Evolutionary conservation across 2,113 vertebrate genomes (phyloP).

Genomic region (Pangasianodon gigas): DNA sequence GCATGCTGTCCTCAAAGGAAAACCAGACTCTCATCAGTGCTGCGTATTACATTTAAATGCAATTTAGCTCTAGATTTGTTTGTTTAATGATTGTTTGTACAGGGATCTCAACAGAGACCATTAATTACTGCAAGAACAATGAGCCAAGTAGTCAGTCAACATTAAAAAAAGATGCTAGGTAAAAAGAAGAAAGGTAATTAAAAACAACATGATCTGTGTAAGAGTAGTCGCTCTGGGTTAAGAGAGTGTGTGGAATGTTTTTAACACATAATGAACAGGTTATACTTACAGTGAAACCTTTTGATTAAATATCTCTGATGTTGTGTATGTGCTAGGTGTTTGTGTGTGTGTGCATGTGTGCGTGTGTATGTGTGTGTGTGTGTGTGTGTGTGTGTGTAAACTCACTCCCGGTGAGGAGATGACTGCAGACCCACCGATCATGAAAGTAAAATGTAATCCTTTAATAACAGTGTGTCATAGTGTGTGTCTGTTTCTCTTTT

Average conservation of each 20-base stretch:
- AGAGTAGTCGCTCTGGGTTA: no score
- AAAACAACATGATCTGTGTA: not conserved
- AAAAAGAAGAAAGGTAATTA: not conserved
- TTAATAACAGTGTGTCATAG: constrained; percentile 25
- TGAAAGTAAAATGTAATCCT: not conserved
- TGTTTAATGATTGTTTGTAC: not conserved
- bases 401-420: not conserved
- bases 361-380: not conserved
- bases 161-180: not conserved
- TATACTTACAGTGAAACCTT: not conserved
- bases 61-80: not conserved
- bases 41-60: not conserved
- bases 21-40: not conserved
- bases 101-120: not conserved
- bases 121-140: not conserved
- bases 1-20: not conserved
- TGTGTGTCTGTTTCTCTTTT: constrained; percentile 12
- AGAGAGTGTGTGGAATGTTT: not conserved
- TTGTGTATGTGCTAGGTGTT: not conserved
- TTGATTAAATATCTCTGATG: not conserved
- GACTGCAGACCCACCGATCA: not conserved
- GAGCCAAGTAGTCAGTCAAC: not conserved
- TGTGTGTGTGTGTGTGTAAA: not conserved
- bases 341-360: not conserved
- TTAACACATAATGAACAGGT: not conserved